phyloP scores from a whole-genome alignment of 1,140 invertebrate species.

The Manduca sexta region DNA sequence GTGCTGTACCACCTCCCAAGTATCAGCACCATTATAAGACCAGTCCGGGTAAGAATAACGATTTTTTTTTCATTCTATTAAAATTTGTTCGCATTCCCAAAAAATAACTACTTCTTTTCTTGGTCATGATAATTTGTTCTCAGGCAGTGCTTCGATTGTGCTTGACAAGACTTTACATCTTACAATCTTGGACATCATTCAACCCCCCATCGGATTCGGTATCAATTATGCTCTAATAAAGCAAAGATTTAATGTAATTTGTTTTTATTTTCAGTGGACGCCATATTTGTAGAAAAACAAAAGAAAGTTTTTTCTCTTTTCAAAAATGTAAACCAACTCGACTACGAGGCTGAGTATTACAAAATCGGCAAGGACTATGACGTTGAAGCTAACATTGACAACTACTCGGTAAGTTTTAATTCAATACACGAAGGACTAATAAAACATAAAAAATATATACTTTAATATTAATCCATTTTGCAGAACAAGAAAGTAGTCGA shows the following conservation, averaged over 20 bases:
- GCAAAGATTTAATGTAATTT: no score
- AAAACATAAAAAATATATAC: not conserved
- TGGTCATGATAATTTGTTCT: no score
- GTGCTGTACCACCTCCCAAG: slow-evolving; percentile 21
- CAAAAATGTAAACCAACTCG: slow-evolving; percentile 33
- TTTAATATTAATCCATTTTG: slow-evolving; percentile 12
- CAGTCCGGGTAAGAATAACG: slow-evolving; percentile 33
- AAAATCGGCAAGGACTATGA: slow-evolving; percentile 37
- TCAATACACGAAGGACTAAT: not conserved
- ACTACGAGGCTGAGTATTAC: slow-evolving; percentile 38
- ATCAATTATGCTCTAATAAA: not conserved
- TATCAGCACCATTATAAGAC: slow-evolving; percentile 20
- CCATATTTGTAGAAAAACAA: slow-evolving; percentile 30
- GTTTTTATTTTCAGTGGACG: slow-evolving; percentile 50
- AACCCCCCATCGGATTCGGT: not conserved
- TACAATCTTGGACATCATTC: not conserved
- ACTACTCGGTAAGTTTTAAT: slow-evolving; percentile 44
- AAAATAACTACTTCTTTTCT: no score
- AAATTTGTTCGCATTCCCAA: no score
- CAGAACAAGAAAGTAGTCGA: slow-evolving; percentile 71
- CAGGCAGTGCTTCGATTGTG: no score
- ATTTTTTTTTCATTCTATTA: no score
- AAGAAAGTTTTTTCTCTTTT: slow-evolving; percentile 48
- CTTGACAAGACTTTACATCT: no score
- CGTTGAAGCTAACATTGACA: slow-evolving; percentile 25